Evolutionary conservation across 2,888 invertebrate genomes (phyloP).

Genomic region (Bombylius major): DNA sequence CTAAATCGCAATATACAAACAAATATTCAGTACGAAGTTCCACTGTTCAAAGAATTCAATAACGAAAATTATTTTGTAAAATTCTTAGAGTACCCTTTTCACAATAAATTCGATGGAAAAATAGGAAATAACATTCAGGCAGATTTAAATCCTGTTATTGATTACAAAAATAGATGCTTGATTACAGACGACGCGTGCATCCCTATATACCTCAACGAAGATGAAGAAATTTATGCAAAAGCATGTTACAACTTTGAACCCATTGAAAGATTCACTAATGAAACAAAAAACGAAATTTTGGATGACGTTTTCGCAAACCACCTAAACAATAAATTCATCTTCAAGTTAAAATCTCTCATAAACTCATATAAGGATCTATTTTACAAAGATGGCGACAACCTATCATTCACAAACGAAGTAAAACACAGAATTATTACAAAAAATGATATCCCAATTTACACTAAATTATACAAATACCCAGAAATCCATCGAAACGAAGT

Average conservation of each 20-base stretch:
- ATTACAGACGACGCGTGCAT: background rate
- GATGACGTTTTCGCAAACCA: background rate
- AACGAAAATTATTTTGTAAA: background rate
- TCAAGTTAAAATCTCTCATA: background rate
- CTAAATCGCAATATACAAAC: no score
- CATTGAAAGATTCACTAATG: background rate
- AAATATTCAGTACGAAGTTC: background rate
- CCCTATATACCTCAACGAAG: background rate
- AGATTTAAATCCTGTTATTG: background rate
- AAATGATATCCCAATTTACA: slow-evolving; percentile 8
- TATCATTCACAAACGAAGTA: slow-evolving; percentile 3
- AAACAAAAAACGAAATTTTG: background rate
- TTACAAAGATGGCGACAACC: slow-evolving; percentile 3
- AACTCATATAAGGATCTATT: background rate
- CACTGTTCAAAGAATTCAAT: background rate
- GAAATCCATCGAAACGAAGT: slow-evolving; percentile 11
- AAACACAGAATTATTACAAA: slow-evolving; percentile 6
- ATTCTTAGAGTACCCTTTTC: background rate
- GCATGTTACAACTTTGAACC: no score
- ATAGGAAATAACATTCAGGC: background rate
- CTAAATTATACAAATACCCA: slow-evolving; percentile 9
- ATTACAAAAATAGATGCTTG: slow-evolving; percentile 8
- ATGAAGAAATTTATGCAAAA: background rate
- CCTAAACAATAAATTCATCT: background rate
- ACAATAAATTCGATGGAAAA: background rate